These are phyloP conservation scores for Candoia aspera DNA, from an alignment of 2,113 vertebrate genomes.

Conservation along the genomic window DNA sequence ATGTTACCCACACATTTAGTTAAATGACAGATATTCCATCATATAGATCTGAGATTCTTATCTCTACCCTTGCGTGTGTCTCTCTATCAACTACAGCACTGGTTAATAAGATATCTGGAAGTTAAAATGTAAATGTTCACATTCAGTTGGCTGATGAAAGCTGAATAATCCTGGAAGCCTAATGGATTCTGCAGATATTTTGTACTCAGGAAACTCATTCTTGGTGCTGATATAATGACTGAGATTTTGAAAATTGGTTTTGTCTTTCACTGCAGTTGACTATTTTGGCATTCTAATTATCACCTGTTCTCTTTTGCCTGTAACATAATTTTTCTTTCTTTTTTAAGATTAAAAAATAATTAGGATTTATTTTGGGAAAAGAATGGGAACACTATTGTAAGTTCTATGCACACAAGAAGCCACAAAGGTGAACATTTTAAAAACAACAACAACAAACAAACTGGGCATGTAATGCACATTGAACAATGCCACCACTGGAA, in stretches of 20 bases:
- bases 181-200: neutral
- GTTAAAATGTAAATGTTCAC: neutral
- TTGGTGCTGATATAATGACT: neutral
- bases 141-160: slow-evolving; percentile 11
- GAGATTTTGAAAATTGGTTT: neutral
- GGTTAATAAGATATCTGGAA: neutral
- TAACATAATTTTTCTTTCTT: neutral
- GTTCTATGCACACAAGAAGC: neutral
- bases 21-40: too few relatives aligned
- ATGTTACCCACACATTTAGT: neutral
- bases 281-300: neutral
- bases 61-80: neutral
- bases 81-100: neutral
- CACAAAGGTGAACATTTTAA: neutral
- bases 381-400: slow-evolving; percentile 6
- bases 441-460: too few relatives aligned
- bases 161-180: neutral
- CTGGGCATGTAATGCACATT: neutral
- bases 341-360: slow-evolving; percentile 28
- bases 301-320: slow-evolving; percentile 1
- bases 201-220: neutral
- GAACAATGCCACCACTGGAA: neutral
- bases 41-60: neutral
- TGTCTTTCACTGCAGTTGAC: neutral
- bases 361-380: slow-evolving; percentile 12